Percentiles rank a stretch among this genome's conserved stretches.
Conservation (phyloP, 2,888 invertebrate genomes). For the Drosophila nr. perissopoda region DNA sequence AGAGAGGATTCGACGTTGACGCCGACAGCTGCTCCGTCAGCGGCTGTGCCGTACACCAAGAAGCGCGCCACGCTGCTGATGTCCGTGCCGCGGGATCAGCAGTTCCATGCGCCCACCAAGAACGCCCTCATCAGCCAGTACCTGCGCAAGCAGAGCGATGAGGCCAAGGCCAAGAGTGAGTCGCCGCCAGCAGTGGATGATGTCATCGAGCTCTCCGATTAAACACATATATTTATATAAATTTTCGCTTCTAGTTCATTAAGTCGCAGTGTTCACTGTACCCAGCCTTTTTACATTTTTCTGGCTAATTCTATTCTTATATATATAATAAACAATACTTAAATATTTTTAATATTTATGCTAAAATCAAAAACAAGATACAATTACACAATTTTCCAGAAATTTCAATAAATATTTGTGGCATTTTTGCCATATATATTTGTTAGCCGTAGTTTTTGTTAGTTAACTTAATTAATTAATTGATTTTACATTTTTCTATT, state of each 20-base stretch:
- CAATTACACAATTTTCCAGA: background rate
- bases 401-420: background rate
- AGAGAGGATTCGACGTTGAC: constrained; percentile 32
- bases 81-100: constrained; percentile 83
- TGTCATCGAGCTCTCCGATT: constrained; percentile 70
- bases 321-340: constrained; percentile 13
- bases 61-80: constrained; percentile 84
- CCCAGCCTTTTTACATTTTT: constrained; percentile 15
- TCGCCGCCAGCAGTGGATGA: constrained; percentile 30
- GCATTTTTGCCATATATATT: background rate
- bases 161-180: constrained; percentile 7
- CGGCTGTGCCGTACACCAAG: constrained; percentile 36
- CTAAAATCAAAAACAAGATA: background rate
- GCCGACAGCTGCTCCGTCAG: background rate
- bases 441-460: background rate
- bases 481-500: no score
- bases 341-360: constrained; percentile 29
- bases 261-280: constrained; percentile 45
- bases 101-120: constrained; percentile 79
- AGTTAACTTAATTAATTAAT: background rate
- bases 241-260: constrained; percentile 17
- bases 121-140: constrained; percentile 85
- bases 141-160: constrained; percentile 77
- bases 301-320: background rate
- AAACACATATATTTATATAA: background rate